Evolutionary conservation across 2,113 vertebrate genomes (phyloP).

Genomic region (Apistogramma diplotaenia): DNA sequence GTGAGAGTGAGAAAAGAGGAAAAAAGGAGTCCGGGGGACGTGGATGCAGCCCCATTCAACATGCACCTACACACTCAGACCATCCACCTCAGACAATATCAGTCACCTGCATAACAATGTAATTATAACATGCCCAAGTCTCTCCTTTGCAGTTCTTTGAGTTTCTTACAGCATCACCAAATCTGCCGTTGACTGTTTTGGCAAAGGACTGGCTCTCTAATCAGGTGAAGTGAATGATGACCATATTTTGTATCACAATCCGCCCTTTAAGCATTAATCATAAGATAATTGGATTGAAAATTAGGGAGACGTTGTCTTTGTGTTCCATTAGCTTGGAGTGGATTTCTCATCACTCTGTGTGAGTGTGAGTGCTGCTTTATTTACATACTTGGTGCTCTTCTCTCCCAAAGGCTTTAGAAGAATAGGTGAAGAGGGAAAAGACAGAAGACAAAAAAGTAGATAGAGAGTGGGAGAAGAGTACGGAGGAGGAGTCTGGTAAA

Average conservation of each 20-base stretch:
- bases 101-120: slow-evolving; percentile 59
- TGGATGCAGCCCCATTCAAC: slow-evolving; percentile 5
- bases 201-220: slow-evolving; percentile 46
- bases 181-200: slow-evolving; percentile 51
- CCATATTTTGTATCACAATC: slow-evolving; percentile 11
- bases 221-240: slow-evolving; percentile 60
- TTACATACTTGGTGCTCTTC: neutral
- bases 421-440: slow-evolving; percentile 10
- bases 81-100: slow-evolving; percentile 22
- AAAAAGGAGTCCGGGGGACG: neutral
- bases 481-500: slow-evolving; percentile 14
- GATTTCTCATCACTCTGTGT: slow-evolving; percentile 39
- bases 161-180: slow-evolving; percentile 3
- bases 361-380: slow-evolving; percentile 4
- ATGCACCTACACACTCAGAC: slow-evolving; percentile 12
- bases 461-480: neutral
- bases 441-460: neutral
- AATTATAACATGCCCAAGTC: slow-evolving; percentile 44
- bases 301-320: slow-evolving; percentile 41
- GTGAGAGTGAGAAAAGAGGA: neutral
- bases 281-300: slow-evolving; percentile 61
- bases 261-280: slow-evolving; percentile 52
- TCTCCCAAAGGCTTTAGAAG: neutral
- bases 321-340: slow-evolving; percentile 51
- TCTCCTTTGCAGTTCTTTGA: neutral